Percentiles rank a stretch among this genome's conserved stretches.
These are phyloP conservation scores for Aleiodes sp. DNA, from an alignment of 1,140 invertebrate species.

Conservation along the genomic window DNA sequence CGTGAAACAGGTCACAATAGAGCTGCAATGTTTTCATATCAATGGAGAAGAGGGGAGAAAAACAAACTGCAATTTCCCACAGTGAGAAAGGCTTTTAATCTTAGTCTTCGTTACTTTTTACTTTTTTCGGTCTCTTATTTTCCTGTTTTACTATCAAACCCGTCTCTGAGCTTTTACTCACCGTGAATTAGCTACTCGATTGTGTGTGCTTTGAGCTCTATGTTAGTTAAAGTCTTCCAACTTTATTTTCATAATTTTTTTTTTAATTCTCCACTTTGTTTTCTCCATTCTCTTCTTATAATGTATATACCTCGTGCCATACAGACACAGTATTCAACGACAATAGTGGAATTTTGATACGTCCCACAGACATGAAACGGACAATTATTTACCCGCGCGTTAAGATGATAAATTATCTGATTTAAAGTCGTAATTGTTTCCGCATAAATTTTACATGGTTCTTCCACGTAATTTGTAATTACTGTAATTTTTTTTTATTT, in stretches of 20 bases:
- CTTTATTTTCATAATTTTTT: too few species aligned
- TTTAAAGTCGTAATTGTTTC: constrained; percentile 1
- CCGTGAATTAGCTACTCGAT: not conserved
- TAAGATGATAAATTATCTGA: not conserved
- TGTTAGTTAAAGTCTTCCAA: not conserved
- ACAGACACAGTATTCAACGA: not conserved
- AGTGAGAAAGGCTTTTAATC: not conserved
- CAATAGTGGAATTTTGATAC: not conserved
- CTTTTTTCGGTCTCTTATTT: not conserved
- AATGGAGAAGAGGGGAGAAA: not conserved
- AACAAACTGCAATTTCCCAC: not conserved
- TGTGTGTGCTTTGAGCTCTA: not conserved
- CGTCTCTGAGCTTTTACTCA: not conserved
- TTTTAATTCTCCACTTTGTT: not conserved
- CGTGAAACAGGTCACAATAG: not conserved
- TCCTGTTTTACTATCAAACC: not conserved
- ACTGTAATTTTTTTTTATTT: not conserved
- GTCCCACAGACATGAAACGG: constrained; percentile 1
- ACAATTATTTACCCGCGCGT: not conserved
- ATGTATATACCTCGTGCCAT: not conserved
- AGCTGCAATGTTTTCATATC: not conserved
- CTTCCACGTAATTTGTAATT: not conserved
- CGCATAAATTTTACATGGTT: not conserved
- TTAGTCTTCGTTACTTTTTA: too few species aligned
- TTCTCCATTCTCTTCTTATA: not conserved